Evolutionary conservation across 2,888 invertebrate species (phyloP).

Genomic region (Cheilosia urbana): DNA sequence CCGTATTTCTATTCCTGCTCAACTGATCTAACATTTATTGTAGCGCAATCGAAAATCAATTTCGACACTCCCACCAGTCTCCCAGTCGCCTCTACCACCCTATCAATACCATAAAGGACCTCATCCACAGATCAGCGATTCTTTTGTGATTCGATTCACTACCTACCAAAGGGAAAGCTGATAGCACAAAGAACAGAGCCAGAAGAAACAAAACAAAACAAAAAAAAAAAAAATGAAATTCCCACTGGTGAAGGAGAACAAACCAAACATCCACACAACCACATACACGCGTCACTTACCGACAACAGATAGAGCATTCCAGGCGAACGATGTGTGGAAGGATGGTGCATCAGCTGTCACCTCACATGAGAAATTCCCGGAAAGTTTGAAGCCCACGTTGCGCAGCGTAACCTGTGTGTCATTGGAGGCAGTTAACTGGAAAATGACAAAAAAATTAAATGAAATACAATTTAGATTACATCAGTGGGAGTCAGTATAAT

Average conservation of each 20-base stretch:
- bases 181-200: too few species aligned
- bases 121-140: conserved; percentile 31
- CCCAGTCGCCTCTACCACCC: background rate
- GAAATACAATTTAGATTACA: conserved; percentile 67
- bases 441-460: conserved; percentile 69
- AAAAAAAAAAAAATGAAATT: background rate
- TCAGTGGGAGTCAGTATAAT: background rate
- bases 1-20: background rate
- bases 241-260: conserved; percentile 23
- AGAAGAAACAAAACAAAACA: background rate
- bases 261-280: conserved; percentile 14
- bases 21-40: background rate
- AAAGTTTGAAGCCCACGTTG: conserved; percentile 87
- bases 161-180: background rate
- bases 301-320: conserved; percentile 88
- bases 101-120: background rate
- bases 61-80: background rate
- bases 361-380: conserved; percentile 90
- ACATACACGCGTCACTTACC: conserved; percentile 85
- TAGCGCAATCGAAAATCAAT: conserved; percentile 43
- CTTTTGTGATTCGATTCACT: conserved; percentile 33
- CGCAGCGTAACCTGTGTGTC: conserved; percentile 88
- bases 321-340: conserved; percentile 87
- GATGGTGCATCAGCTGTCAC: conserved; percentile 89
- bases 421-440: conserved; percentile 88